phyloP scores from a whole-genome alignment of 2,797 vertebrate species.

The Nothura maculosa region DNA sequence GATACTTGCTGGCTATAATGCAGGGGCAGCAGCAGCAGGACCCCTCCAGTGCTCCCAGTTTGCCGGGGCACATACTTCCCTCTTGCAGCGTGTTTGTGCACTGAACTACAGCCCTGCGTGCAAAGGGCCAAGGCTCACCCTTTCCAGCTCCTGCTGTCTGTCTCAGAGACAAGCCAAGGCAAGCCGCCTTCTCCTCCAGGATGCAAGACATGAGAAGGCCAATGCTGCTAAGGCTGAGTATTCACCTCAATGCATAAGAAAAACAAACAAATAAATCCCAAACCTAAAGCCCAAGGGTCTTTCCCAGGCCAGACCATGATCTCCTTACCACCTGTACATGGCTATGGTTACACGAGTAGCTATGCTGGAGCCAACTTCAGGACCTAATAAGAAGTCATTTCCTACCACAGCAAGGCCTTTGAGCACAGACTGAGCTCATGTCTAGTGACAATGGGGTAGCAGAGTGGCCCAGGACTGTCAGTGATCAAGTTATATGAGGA shows the following conservation, averaged over 20 bases:
- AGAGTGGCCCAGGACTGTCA: background rate
- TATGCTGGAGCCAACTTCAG: background rate
- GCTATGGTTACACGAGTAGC: background rate
- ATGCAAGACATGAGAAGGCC: background rate
- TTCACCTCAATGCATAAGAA: background rate
- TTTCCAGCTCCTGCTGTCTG: background rate
- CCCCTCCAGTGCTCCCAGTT: background rate
- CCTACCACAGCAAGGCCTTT: background rate
- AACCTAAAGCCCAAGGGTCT: background rate
- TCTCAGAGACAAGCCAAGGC: constrained; percentile 22
- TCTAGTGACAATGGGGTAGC: background rate
- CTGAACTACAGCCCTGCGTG: background rate
- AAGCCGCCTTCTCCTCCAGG: background rate
- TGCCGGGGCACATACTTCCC: background rate
- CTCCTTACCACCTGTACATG: background rate
- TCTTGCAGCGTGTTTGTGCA: background rate
- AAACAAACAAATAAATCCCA: background rate
- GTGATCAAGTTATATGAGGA: background rate
- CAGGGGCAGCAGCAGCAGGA: background rate
- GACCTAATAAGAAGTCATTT: background rate
- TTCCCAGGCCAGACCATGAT: constrained; percentile 19
- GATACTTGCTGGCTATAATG: background rate
- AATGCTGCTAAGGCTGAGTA: background rate
- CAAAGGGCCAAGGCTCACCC: background rate
- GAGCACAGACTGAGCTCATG: background rate